A percentile compares a stretch with the other conserved stretches of the same genome.
Conservation (phyloP, 2,797 vertebrate species). For the Emydoidea blandingii region DNA sequence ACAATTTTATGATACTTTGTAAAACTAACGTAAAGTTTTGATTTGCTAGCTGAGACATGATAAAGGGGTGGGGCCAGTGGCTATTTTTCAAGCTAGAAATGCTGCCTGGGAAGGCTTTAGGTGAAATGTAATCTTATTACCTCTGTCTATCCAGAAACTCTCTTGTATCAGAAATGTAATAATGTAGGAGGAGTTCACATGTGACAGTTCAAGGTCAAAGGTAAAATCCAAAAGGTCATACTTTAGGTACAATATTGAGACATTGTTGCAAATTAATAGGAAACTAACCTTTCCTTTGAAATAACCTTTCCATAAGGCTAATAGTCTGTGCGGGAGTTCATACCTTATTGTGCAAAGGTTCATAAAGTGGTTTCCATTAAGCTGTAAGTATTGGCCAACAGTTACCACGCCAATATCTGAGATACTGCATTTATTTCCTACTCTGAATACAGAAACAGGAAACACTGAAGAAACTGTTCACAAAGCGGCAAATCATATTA, state of each 20-base stretch:
- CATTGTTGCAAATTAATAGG: background rate
- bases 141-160: background rate
- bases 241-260: background rate
- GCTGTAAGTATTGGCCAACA: background rate
- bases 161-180: background rate
- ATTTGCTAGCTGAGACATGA: background rate
- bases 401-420: background rate
- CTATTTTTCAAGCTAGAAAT: background rate
- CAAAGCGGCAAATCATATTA: background rate
- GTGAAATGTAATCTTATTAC: background rate
- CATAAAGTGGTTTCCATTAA: background rate
- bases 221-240: background rate
- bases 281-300: background rate
- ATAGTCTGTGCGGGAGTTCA: background rate
- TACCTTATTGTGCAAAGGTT: background rate
- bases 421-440: background rate
- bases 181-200: background rate
- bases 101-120: background rate
- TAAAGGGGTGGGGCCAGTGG: too few species aligned
- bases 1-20: background rate
- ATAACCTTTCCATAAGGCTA: background rate
- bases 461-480: background rate
- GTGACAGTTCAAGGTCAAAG: background rate
- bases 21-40: background rate
- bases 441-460: background rate